A percentile compares a stretch with the other conserved stretches of the same genome.
phyloP scores from a whole-genome alignment of 2,888 invertebrate species.

The Aricia artaxerxes region DNA sequence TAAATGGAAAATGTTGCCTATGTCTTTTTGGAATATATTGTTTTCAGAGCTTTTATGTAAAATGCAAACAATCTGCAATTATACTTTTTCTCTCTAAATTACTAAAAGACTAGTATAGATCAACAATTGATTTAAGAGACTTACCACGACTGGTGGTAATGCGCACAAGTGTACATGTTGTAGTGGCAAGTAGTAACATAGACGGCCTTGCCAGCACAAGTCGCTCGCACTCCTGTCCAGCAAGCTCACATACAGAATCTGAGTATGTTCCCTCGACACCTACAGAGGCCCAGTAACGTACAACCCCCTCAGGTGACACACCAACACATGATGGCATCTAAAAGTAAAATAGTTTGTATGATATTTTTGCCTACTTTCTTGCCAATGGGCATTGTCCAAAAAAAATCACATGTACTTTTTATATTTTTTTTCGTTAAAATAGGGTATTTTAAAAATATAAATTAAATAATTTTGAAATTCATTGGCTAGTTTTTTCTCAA shows the following conservation, averaged over 20 bases:
- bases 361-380: too few relatives aligned
- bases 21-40: too few relatives aligned
- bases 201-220: slow-evolving; percentile 61
- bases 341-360: background rate
- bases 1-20: too few relatives aligned
- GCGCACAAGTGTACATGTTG: slow-evolving; percentile 88
- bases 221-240: slow-evolving; percentile 92
- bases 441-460: too few relatives aligned
- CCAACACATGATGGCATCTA: slow-evolving; percentile 92
- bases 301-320: slow-evolving; percentile 95
- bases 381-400: too few relatives aligned
- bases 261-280: slow-evolving; percentile 92
- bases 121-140: background rate
- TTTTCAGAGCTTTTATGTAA: too few relatives aligned
- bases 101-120: too few relatives aligned
- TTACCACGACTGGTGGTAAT: slow-evolving; percentile 40
- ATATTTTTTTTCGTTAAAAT: too few relatives aligned
- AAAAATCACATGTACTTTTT: too few relatives aligned
- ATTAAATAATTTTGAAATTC: too few relatives aligned
- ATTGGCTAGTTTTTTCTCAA: too few relatives aligned
- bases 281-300: slow-evolving; percentile 95
- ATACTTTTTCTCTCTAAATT: background rate
- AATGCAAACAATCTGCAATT: too few relatives aligned
- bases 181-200: slow-evolving; percentile 89
- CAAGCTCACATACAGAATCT: slow-evolving; percentile 91